Conservation (phyloP, 2,113 vertebrate genomes). For the Solea senegalensis region DNA sequence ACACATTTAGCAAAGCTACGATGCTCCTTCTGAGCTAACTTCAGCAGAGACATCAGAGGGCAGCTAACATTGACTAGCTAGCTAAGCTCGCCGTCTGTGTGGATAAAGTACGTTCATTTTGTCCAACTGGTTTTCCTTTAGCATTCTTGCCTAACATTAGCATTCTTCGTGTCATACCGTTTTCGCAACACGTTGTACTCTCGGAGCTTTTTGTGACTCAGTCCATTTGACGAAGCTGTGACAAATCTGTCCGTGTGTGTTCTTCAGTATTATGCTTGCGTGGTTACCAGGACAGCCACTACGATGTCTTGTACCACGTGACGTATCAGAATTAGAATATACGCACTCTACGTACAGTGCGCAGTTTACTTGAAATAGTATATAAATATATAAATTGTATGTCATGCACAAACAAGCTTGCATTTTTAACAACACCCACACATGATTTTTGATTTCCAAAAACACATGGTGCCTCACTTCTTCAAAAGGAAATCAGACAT, state of each 20-base stretch:
- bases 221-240: not conserved
- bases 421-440: too few species aligned
- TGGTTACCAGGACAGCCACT: conserved; percentile 62
- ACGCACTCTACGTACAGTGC: conserved; percentile 19
- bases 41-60: not conserved
- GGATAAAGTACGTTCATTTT: not conserved
- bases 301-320: conserved; percentile 22
- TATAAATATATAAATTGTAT: too few species aligned
- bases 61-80: conserved; percentile 7
- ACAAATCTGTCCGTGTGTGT: not conserved
- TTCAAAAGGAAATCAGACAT: too few species aligned
- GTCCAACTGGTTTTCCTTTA: not conserved
- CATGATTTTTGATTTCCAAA: too few species aligned
- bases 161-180: conserved; percentile 20
- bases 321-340: not conserved
- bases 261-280: conserved; percentile 42
- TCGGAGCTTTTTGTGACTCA: not conserved
- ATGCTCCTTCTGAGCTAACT: not conserved
- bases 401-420: too few species aligned
- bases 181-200: not conserved
- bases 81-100: conserved; percentile 20
- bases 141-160: fast-evolving
- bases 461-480: too few species aligned
- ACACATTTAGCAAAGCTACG: not conserved
- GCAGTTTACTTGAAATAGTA: not conserved